These are phyloP conservation scores for Girardia tigrina DNA, from an alignment of 2,888 invertebrate genomes.

Conservation along the genomic window DNA sequence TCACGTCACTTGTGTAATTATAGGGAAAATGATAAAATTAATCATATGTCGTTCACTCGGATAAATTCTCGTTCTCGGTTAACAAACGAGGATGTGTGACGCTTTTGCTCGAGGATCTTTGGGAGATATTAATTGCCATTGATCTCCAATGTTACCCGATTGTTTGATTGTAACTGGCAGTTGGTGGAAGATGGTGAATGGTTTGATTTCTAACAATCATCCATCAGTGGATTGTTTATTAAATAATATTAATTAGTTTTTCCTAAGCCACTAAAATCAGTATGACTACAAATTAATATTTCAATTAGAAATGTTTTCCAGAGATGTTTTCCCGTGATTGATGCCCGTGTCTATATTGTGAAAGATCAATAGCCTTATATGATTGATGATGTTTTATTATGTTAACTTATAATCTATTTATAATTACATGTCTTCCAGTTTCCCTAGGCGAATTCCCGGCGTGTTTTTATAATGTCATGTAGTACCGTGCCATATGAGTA, in stretches of 20 bases:
- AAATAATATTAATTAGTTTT: slow-evolving; percentile 12
- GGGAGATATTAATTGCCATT: background rate
- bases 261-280: background rate
- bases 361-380: background rate
- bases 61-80: background rate
- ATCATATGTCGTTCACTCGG: background rate
- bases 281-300: slow-evolving; percentile 6
- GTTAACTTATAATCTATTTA: slow-evolving; percentile 8
- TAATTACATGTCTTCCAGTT: background rate
- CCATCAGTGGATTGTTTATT: too few relatives aligned
- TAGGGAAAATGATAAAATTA: background rate
- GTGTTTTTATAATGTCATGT: slow-evolving; percentile 14
- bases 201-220: background rate
- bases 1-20: background rate
- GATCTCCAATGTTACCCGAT: background rate
- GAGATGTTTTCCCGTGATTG: slow-evolving; percentile 12
- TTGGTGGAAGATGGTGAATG: background rate
- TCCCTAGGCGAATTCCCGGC: background rate
- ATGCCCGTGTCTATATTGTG: background rate
- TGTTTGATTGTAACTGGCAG: slow-evolving; percentile 14
- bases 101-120: background rate
- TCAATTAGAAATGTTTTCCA: background rate
- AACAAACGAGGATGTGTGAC: background rate
- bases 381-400: slow-evolving; percentile 6
- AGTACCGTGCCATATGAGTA: background rate